These are phyloP conservation scores for Hemithea aestivaria DNA, from an alignment of 2,888 invertebrate species.

Conservation along the genomic window DNA sequence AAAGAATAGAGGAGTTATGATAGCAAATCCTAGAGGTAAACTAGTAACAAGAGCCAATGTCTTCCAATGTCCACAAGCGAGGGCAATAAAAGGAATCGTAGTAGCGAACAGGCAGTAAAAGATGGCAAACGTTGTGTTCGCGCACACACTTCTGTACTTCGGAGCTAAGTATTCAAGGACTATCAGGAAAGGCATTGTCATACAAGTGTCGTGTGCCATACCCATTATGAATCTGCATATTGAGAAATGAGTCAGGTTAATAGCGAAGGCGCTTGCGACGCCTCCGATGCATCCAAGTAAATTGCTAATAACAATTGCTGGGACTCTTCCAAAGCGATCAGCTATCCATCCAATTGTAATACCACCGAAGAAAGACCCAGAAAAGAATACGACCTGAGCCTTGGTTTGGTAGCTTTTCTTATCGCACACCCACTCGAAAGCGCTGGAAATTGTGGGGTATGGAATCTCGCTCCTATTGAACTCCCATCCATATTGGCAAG, in stretches of 20 bases:
- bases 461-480: conserved; percentile 54
- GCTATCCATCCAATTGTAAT: conserved; percentile 51
- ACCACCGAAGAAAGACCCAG: conserved; percentile 52
- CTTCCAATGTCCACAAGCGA: conserved; percentile 54
- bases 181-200: conserved; percentile 50
- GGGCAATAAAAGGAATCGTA: conserved; percentile 47
- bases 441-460: conserved; percentile 53
- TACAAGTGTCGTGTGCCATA: conserved; percentile 52
- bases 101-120: conserved; percentile 45
- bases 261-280: conserved; percentile 40
- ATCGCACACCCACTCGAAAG: conserved; percentile 54
- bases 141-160: conserved; percentile 49
- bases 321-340: conserved; percentile 52
- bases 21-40: conserved; percentile 40
- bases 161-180: conserved; percentile 54
- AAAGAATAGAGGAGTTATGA: conserved; percentile 43
- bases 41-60: conserved; percentile 48
- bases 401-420: conserved; percentile 53
- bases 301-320: conserved; percentile 42
- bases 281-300: conserved; percentile 47
- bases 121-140: conserved; percentile 46
- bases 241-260: conserved; percentile 42
- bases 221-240: conserved; percentile 50
- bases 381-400: conserved; percentile 52
- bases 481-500: conserved; percentile 55